A percentile compares a stretch with the other conserved stretches of the same genome.
Evolutionary conservation across 64 coral and sea anemone species (phyloP).

Genomic region (Porites australiensis): DNA sequence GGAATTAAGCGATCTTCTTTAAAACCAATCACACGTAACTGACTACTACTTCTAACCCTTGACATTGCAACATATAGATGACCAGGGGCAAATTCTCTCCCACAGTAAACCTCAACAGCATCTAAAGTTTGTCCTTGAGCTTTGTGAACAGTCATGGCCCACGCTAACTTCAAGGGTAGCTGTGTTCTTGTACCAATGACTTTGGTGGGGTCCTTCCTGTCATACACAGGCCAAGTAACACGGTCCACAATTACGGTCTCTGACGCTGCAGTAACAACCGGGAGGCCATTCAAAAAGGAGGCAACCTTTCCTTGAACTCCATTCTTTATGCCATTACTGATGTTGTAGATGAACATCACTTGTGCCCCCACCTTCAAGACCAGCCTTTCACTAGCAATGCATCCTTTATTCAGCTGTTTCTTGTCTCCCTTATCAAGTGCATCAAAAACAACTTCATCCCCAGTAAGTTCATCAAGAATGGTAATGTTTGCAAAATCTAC

Average conservation of each 20-base stretch:
- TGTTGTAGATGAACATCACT: too few relatives aligned
- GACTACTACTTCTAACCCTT: background rate
- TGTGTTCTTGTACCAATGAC: too few relatives aligned
- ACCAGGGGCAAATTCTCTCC: slow-evolving; percentile 10
- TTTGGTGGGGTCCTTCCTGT: background rate
- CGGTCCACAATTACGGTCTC: too few relatives aligned
- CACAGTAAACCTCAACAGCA: slow-evolving; percentile 33
- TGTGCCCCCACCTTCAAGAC: too few relatives aligned
- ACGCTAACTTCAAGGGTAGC: too few relatives aligned
- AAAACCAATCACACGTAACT: background rate
- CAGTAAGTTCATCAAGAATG: background rate
- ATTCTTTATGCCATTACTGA: too few relatives aligned
- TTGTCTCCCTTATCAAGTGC: background rate
- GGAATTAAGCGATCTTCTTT: background rate
- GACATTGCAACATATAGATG: slow-evolving; percentile 33
- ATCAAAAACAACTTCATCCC: background rate
- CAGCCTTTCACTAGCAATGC: too few relatives aligned
- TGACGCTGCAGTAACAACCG: too few relatives aligned
- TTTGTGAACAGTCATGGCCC: slow-evolving; percentile 21
- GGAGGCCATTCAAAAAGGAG: too few relatives aligned
- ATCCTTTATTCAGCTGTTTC: too few relatives aligned
- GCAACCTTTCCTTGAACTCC: too few relatives aligned
- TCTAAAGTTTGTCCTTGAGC: slow-evolving; percentile 24
- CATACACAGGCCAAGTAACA: slow-evolving; percentile 3
- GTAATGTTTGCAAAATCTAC: slow-evolving; percentile 11